Evolutionary conservation across 2,797 vertebrate species (phyloP).

Genomic region (Odontamblyopus rebecca): DNA sequence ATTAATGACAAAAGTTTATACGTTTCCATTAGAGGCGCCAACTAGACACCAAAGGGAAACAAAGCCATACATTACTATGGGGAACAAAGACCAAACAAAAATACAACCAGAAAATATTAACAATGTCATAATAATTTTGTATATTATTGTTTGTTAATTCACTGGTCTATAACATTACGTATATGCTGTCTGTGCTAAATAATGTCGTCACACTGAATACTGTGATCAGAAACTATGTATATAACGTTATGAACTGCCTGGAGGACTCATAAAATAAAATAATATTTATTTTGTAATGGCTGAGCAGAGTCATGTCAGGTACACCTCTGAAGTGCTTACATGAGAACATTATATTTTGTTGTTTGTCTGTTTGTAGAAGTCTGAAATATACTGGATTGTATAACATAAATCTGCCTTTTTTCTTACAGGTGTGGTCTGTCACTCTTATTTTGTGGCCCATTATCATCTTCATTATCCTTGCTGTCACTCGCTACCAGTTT

Average conservation of each 20-base stretch:
- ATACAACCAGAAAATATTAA: neutral
- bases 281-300: no score
- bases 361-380: neutral
- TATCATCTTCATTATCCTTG: constrained; percentile 79
- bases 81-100: neutral
- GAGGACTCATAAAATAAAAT: no score
- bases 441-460: constrained; percentile 78
- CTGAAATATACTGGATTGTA: no score
- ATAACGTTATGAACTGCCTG: no score
- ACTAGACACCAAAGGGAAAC: neutral
- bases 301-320: no score
- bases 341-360: neutral
- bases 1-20: neutral
- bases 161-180: neutral
- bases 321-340: no score
- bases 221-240: no score
- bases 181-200: no score
- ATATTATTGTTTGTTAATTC: neutral
- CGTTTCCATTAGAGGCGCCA: neutral
- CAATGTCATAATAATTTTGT: neutral
- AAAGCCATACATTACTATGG: neutral
- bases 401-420: neutral
- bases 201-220: no score
- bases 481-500: constrained; percentile 75
- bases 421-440: constrained; percentile 76